Conservation (phyloP, 2,888 invertebrate species). For the Eubasilissa splendida region DNA sequence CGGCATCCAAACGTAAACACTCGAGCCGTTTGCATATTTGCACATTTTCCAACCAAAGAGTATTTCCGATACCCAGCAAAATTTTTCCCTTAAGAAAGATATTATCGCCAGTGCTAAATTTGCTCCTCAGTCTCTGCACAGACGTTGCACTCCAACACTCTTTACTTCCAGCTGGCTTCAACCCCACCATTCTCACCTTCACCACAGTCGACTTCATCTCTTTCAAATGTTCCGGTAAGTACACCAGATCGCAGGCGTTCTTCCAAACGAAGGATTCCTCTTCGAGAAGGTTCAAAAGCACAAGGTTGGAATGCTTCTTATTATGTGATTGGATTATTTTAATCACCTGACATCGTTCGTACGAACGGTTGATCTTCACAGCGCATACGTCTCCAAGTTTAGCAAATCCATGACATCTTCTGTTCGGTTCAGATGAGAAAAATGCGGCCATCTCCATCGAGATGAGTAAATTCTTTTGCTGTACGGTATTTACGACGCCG, state of each 20-base stretch:
- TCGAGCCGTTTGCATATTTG: conserved; percentile 73
- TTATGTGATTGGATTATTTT: conserved; percentile 62
- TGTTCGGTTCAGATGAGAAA: conserved; percentile 65
- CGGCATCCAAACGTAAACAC: conserved; percentile 69
- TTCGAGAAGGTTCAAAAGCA: conserved; percentile 75
- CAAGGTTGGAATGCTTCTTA: conserved; percentile 61
- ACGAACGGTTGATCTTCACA: conserved; percentile 61
- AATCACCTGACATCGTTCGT: conserved; percentile 71
- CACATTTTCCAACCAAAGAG: conserved; percentile 78
- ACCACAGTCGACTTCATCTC: conserved; percentile 67
- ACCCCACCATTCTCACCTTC: conserved; percentile 64
- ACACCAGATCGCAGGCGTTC: conserved; percentile 66
- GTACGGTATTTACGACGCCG: conserved; percentile 49
- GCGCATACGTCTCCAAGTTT: conserved; percentile 75
- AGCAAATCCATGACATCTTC: conserved; percentile 65
- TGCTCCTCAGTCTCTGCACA: conserved; percentile 62
- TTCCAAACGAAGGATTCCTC: conserved; percentile 70
- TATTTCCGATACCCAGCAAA: conserved; percentile 73
- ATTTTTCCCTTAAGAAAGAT: conserved; percentile 70
- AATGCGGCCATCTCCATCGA: conserved; percentile 67
- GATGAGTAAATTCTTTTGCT: conserved; percentile 63
- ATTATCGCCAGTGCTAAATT: conserved; percentile 63
- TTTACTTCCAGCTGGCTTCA: conserved; percentile 67
- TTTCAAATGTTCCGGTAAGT: conserved; percentile 71
- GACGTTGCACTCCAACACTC: conserved; percentile 66